Percentiles rank a stretch among this genome's conserved stretches.
phyloP scores from a whole-genome alignment of 2,797 vertebrate species.

The Liasis olivaceus region DNA sequence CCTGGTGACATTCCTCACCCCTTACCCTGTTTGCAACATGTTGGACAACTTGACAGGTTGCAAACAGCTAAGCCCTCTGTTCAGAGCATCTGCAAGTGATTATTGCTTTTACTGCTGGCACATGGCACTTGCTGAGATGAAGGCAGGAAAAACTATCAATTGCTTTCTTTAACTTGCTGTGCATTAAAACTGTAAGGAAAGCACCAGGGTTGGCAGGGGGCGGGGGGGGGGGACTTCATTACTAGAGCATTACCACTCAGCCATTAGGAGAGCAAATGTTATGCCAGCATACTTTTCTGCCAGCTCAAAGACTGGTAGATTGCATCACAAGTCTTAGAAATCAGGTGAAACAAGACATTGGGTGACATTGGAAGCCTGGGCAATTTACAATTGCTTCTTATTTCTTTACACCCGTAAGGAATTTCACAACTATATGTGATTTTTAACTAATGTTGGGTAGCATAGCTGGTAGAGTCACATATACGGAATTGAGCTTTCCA shows the following conservation, averaged over 20 bases:
- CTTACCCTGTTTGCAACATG: neutral
- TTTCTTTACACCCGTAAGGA: neutral
- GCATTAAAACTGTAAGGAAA: too few relatives aligned
- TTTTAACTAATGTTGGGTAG: neutral
- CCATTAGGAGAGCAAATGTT: neutral
- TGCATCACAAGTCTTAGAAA: neutral
- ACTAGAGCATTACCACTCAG: neutral
- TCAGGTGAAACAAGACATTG: neutral
- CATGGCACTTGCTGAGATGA: too few relatives aligned
- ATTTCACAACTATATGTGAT: neutral
- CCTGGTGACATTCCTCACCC: neutral
- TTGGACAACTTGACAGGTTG: too few relatives aligned
- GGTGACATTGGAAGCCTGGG: neutral
- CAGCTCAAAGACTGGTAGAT: neutral
- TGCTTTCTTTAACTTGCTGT: too few relatives aligned
- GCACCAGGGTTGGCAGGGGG: too few relatives aligned
- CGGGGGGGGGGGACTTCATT: too few relatives aligned
- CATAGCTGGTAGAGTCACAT: neutral
- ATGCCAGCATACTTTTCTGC: neutral
- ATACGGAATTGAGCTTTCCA: neutral
- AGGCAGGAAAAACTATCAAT: too few relatives aligned
- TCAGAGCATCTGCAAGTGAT: too few relatives aligned
- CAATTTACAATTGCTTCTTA: neutral
- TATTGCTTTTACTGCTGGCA: too few relatives aligned
- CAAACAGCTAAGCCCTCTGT: too few relatives aligned